phyloP scores from a whole-genome alignment of 2,113 vertebrate genomes.

The Pseudopodoces humilis region DNA sequence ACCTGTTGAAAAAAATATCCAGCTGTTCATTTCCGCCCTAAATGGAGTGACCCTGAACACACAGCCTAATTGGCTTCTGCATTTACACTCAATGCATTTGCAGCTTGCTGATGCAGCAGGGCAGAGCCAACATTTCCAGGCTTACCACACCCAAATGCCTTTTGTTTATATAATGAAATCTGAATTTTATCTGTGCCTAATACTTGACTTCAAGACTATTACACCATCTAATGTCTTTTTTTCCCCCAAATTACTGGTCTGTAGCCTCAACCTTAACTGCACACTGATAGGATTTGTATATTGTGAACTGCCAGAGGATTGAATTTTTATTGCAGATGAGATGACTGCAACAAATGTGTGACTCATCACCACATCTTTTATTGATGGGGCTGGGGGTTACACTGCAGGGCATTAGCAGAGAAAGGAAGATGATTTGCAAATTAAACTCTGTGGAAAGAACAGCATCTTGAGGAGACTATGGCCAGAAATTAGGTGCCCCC shows the following conservation, averaged over 20 bases:
- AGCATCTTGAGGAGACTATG: neutral
- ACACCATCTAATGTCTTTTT: neutral
- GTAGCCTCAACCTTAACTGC: neutral
- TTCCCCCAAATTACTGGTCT: neutral
- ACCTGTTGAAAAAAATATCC: neutral
- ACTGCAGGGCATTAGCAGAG: constrained; percentile 26
- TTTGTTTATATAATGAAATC: neutral
- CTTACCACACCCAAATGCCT: neutral
- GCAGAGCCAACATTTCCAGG: neutral
- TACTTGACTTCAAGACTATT: neutral
- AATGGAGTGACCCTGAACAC: neutral
- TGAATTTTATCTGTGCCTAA: neutral
- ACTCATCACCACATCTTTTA: constrained; percentile 60
- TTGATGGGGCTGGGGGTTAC: constrained; percentile 38
- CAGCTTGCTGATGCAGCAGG: neutral
- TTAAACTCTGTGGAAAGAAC: constrained; percentile 25
- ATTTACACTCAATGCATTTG: neutral
- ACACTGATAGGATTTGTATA: constrained; percentile 25
- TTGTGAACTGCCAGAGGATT: constrained; percentile 1
- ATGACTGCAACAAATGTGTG: constrained; percentile 17
- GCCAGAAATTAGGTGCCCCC: neutral
- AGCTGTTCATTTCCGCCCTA: neutral
- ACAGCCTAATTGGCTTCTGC: neutral
- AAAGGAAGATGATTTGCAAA: constrained; percentile 42
- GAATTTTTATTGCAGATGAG: neutral